Conservation (phyloP, 1,140 invertebrate species). For the Sarcophaga bullata region DNA sequence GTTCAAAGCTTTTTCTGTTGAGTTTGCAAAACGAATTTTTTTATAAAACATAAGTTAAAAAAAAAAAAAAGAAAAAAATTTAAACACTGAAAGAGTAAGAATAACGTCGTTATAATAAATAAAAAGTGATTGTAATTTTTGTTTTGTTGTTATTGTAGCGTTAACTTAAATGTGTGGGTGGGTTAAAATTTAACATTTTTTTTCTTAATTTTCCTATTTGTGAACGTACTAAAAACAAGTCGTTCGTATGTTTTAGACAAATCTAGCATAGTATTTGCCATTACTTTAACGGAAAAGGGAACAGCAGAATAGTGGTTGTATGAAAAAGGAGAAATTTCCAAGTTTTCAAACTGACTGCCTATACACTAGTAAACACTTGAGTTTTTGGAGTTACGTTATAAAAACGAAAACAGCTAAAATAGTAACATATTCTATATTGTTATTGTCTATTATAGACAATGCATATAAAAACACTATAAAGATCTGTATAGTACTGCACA, state of each 20-base stretch:
- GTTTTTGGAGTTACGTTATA: not conserved
- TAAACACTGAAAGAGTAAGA: not conserved
- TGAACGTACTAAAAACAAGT: too few species aligned
- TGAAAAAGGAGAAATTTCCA: not conserved
- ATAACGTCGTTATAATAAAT: not conserved
- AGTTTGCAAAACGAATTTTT: not conserved
- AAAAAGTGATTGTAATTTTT: not conserved
- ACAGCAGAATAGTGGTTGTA: too few species aligned
- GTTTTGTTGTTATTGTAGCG: not conserved
- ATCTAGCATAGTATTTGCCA: not conserved
- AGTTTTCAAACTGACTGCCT: not conserved
- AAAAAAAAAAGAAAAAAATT: not conserved
- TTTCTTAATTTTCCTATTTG: not conserved
- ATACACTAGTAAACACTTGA: not conserved
- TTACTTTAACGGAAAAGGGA: not conserved
- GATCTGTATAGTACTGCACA: not conserved
- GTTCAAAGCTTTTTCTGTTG: not conserved
- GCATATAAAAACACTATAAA: not conserved
- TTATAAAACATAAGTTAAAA: not conserved
- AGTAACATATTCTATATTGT: not conserved
- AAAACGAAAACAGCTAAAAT: not conserved
- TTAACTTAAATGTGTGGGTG: slow-evolving; percentile 10
- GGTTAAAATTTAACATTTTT: not conserved
- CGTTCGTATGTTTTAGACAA: not conserved
- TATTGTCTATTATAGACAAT: too few species aligned